These are phyloP conservation scores for Druon quercuslanigerum DNA, from an alignment of 1,140 invertebrate species.

Conservation along the genomic window DNA sequence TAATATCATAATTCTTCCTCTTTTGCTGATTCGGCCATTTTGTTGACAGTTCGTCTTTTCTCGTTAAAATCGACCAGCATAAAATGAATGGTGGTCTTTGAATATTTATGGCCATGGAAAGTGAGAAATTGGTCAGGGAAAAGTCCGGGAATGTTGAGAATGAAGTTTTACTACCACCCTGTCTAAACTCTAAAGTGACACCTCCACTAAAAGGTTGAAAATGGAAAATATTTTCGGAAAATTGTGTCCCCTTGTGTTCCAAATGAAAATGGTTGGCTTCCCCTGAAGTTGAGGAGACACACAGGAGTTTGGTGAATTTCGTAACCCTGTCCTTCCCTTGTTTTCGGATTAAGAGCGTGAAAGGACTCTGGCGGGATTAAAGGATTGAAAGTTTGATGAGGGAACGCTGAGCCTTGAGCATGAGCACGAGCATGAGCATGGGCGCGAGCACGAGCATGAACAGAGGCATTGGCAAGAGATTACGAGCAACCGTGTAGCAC, in stretches of 20 bases:
- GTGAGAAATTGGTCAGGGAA: no score
- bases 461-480: constrained; percentile 1
- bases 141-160: no score
- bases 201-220: not conserved
- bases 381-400: constrained; percentile 21
- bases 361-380: constrained; percentile 3
- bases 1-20: no score
- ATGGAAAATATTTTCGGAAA: not conserved
- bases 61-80: no score
- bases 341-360: constrained; percentile 10
- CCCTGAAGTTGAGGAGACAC: not conserved
- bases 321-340: not conserved
- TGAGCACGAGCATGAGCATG: not conserved
- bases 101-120: no score
- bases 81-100: no score
- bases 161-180: no score
- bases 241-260: not conserved
- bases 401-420: not conserved
- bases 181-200: no score
- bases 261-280: not conserved
- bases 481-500: not conserved
- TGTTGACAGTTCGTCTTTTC: no score
- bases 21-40: no score
- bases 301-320: not conserved
- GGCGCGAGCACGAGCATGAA: not conserved